Base-by-base conservation (phyloP, 2,888 invertebrate species). In the Unio delphinus region DNA sequence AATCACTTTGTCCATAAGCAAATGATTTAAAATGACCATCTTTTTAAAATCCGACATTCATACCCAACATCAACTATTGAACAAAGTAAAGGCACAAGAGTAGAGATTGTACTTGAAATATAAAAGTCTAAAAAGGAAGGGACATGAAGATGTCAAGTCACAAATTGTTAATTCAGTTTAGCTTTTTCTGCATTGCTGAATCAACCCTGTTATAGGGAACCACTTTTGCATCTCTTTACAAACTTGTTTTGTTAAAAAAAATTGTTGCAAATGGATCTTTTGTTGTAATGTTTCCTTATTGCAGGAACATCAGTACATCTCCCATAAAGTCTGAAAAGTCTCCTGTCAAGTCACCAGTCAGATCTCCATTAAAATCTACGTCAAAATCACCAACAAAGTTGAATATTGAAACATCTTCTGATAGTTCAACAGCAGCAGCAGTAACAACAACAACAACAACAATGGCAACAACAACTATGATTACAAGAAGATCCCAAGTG, bases 401-500 rank as follows among this genome's bases (percentile, higher is more conserved):
- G 11, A 55, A 65, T 55, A 56, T 58, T n/a, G 26, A 20, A 11
- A 34, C 65, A 15, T 23, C 45, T 59, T 59, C 65, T n/a, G 18
- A 54, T n/a, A 28, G 34, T 11, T n/a, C 59, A 26, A 67, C 65
- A 62, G 61, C 63, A 65, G 67, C 72, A 34, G 65, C 72, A 45
- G 63, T 59, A 26, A 64, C 72, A n/a, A 61, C 72, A 15, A 34
- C 67, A 54, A 28, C 69, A 8, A 69, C 69, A 11, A 69, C 71
- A 34, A 71, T 69, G 55, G 67, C 74, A 34, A 76, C 75, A 61
- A 73, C 80, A 17, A 66, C 74, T 7, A 77, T 76, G 64, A 78
- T 78, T 73, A 73, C 74, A 17, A 74, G 80, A 20, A 65, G 77
- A 30, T 69, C 77, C 54, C 73, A 76, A 34, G 80, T 77, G n/a